Base-by-base conservation (phyloP, 2,888 invertebrate genomes). In the Geophilus truncorum region DNA sequence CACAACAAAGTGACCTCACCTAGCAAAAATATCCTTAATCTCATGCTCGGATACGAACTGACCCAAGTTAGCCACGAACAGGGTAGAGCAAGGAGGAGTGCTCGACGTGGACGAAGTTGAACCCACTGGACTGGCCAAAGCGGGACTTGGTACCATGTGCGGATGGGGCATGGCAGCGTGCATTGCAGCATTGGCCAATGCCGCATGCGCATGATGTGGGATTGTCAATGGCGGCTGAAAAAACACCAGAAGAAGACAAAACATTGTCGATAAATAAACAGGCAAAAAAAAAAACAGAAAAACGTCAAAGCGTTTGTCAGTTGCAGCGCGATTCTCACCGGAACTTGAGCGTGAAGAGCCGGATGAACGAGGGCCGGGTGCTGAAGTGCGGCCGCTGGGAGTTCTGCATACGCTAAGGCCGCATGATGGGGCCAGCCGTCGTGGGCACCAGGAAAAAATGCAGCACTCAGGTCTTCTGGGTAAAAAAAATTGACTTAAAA, bases 1-100 rank as follows among this genome's bases (percentile, higher is more conserved):
- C n/a, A n/a, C n/a, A n/a, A n/a, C n/a, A 34, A 40, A 40, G 40
- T 40, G 57, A 62, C 57, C 23, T 62, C 57, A 97, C 97, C 96
- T 97, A 92, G 94, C 94, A 90, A 98, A 97, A 87, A 98, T 94
- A 89, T 97, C 97, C 90, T 97, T 97, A 85, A 98, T 92, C 89
- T 98, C 98, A 87, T 98, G 97, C 89, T 98, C 98, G 84, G 96
- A 96, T 86, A 97, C 97, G 88, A 95, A 96, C 89, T 96, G 96
- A 84, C 98, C 97, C 87, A 98, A 91, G 90, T 98, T 98, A 86
- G 98, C 98, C 87, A 98, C 97, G 90, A 98, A 98, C 84, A 98
- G 92, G 84, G 98, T 98, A 85, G 96, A 96, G 91, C 97, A 97
- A 85, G 97, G 97, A 85, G 94, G 93, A 87, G 94, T 93, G 84